Evolutionary conservation across 2,888 invertebrate species (phyloP).

Genomic region (Phaedon cochleariae): DNA sequence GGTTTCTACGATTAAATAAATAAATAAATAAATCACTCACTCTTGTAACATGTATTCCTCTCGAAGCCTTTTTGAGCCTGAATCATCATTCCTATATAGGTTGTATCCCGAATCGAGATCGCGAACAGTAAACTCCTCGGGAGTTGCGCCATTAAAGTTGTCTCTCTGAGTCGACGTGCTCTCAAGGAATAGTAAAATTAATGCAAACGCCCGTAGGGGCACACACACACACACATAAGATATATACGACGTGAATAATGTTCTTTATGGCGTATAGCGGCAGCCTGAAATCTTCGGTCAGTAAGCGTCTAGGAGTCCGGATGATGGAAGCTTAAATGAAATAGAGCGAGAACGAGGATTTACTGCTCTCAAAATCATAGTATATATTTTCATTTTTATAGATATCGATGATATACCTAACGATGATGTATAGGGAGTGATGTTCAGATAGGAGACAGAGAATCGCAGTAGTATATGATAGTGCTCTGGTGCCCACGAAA

Average conservation of each 20-base stretch:
- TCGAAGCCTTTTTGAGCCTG: too few relatives aligned
- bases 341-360: background rate
- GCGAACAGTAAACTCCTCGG: background rate
- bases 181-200: slow-evolving; percentile 38
- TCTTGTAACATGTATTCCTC: too few relatives aligned
- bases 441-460: too few relatives aligned
- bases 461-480: too few relatives aligned
- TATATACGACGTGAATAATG: slow-evolving; percentile 40
- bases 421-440: too few relatives aligned
- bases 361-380: background rate
- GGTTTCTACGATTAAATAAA: too few relatives aligned
- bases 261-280: slow-evolving; percentile 36
- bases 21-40: too few relatives aligned
- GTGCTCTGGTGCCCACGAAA: too few relatives aligned
- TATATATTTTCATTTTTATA: too few relatives aligned
- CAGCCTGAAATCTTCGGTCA: slow-evolving; percentile 43
- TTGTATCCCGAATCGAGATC: too few relatives aligned
- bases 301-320: slow-evolving; percentile 42
- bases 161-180: background rate
- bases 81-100: too few relatives aligned
- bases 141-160: background rate
- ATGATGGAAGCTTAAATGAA: background rate
- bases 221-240: slow-evolving; percentile 6
- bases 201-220: slow-evolving; percentile 39
- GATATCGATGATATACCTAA: too few relatives aligned